Evolutionary conservation across 2,113 vertebrate genomes (phyloP), one percentile per base, ranked within the genome.

Genomic region (Leuciscus idus): DNA sequence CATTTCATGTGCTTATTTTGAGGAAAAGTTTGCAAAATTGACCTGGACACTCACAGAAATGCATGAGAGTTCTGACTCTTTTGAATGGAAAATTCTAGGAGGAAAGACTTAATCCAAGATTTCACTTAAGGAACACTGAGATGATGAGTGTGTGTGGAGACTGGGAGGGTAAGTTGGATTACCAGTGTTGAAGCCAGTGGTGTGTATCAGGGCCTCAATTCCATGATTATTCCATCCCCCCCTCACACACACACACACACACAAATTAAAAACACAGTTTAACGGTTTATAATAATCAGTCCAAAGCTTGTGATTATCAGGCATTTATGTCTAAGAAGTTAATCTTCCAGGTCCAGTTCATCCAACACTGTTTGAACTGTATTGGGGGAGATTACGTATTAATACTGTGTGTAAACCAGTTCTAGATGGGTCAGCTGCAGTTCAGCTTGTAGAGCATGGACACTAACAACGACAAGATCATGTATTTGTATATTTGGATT

Each of bases 271-370:
- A 81, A 79, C 43, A 48, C 80, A 89, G 86, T 91, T 91, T 87
- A 39, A 52, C 4, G 30, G 90, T 92, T 94, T 91, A 88, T 90
- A 90, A 84, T 94, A 91, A 94, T 93, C 93, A 85, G 62, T 83
- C 83, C 87, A 92, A 93, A 94, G 86, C 91, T 91, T 66, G 88
- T 87, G 87, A 92, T 93, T 87, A 94, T 93, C 90, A 84, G 88
- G 88, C 90, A 84, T 92, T 93, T 77, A 86, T 88, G 90, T 90
- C 87, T 93, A 90, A 89, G 92, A 90, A 85, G 88, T 94, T 94
- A 92, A 94, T 94, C 93, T 92, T 66, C 26, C 21, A 91, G 93
- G 92, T 94, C 91, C 92, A 92, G 88, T 90, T 90, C 90, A 87
- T 86, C 90, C 77, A 89, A 75, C 77, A 88, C 66, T 62, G 30